Percentiles rank a stretch among this genome's conserved stretches.
These are phyloP conservation scores for Zoanthus solanderi DNA, from an alignment of 92 coral and sea anemone genomes.

Conservation along the genomic window DNA sequence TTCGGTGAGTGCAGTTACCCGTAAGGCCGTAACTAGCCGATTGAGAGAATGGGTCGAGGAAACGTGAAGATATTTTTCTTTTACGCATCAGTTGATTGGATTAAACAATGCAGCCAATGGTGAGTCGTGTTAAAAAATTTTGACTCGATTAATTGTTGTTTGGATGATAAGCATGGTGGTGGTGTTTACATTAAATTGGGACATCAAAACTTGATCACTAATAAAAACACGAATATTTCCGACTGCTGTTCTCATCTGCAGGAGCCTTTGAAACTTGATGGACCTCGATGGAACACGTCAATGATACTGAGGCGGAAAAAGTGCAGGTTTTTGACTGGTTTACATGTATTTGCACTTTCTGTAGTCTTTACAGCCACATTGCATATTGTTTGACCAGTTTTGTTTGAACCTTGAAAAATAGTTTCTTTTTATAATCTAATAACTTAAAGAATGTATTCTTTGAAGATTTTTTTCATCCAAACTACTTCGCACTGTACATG, in stretches of 20 bases:
- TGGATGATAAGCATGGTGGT: not conserved
- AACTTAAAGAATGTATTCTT: not conserved
- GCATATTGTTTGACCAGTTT: not conserved
- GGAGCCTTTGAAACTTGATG: slow-evolving; percentile 26
- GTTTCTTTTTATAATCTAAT: not conserved
- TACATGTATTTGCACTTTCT: not conserved
- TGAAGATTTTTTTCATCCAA: not conserved
- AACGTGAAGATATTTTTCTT: not conserved
- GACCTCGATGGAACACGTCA: slow-evolving; percentile 34
- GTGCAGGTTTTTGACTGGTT: slow-evolving; percentile 12
- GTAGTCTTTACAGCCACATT: not conserved
- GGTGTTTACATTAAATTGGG: slow-evolving; percentile 5
- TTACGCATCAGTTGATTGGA: slow-evolving; percentile 42
- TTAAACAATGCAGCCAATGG: slow-evolving; percentile 50
- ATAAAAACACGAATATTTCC: not conserved
- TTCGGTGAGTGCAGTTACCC: no score
- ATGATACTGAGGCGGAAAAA: not conserved
- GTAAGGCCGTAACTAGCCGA: no score
- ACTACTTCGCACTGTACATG: not conserved
- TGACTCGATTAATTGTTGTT: not conserved
- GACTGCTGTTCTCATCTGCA: not conserved
- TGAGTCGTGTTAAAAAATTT: not conserved
- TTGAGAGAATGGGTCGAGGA: not conserved
- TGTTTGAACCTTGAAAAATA: not conserved
- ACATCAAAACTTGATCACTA: not conserved